Conservation (phyloP, 2,797 vertebrate species). For the Chaetodon trifasciatus region DNA sequence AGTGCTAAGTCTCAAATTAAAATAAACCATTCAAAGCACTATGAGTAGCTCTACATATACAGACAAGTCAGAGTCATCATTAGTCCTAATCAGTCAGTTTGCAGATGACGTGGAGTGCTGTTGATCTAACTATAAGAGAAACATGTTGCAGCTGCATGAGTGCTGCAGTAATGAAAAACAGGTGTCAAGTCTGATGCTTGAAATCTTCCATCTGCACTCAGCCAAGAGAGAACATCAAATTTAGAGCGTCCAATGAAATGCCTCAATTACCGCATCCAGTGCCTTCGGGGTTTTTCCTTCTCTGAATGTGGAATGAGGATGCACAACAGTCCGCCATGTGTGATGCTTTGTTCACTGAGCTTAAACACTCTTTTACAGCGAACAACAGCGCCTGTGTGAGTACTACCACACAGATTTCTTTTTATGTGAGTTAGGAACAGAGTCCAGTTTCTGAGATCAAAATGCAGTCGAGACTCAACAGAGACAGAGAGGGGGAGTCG, state of each 20-base stretch:
- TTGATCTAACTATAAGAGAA: constrained; percentile 32
- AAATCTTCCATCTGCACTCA: constrained; percentile 57
- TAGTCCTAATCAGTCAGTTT: constrained; percentile 3
- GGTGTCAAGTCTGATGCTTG: constrained; percentile 60
- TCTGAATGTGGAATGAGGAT: constrained; percentile 64
- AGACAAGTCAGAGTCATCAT: constrained; percentile 1
- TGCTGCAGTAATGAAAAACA: constrained; percentile 61
- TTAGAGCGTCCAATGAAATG: constrained; percentile 55
- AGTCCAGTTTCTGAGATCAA: constrained; percentile 26
- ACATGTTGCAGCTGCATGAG: constrained; percentile 24
- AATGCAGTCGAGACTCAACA: constrained; percentile 26
- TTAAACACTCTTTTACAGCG: background rate
- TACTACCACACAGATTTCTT: constrained; percentile 6
- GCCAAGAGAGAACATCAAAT: constrained; percentile 63
- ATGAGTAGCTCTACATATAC: background rate
- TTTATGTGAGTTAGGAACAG: no score
- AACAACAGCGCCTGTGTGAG: background rate
- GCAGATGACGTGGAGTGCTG: background rate
- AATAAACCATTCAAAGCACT: background rate
- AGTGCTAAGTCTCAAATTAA: background rate
- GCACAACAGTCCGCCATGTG: constrained; percentile 15
- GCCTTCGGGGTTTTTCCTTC: constrained; percentile 59
- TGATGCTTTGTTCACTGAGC: constrained; percentile 39
- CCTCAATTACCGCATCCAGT: constrained; percentile 68
- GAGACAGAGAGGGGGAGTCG: background rate